Evolutionary conservation across 1,140 invertebrate species (phyloP).

Genomic region (Bombus vancouverensis): DNA sequence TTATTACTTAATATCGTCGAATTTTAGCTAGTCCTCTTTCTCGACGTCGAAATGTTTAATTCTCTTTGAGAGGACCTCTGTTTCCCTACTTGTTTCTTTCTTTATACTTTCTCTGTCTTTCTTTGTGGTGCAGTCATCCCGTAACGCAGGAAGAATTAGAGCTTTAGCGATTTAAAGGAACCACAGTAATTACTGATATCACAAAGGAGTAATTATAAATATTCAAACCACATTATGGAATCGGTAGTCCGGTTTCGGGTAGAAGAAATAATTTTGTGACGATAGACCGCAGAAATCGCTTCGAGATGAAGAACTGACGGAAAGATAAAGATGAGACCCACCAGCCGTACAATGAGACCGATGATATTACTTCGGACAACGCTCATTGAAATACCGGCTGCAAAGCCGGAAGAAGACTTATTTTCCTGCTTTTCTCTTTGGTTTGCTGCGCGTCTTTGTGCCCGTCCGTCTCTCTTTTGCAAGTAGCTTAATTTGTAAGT

Average conservation of each 20-base stretch:
- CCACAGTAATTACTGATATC: background rate
- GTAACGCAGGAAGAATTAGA: background rate
- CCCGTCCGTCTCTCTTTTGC: background rate
- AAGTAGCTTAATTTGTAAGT: slow-evolving; percentile 59
- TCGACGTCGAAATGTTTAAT: background rate
- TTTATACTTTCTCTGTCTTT: background rate
- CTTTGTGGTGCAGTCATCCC: background rate
- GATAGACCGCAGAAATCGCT: slow-evolving; percentile 7
- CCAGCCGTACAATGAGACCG: slow-evolving; percentile 13
- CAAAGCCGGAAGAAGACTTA: slow-evolving; percentile 38
- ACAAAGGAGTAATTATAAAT: slow-evolving; percentile 16
- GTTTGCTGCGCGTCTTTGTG: slow-evolving; percentile 31
- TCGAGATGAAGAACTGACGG: background rate
- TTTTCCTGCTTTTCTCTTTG: slow-evolving; percentile 37
- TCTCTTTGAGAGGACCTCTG: background rate
- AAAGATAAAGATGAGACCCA: slow-evolving; percentile 43
- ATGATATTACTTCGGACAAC: slow-evolving; percentile 47
- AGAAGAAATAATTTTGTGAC: slow-evolving; percentile 28
- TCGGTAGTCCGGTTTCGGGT: background rate
- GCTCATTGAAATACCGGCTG: slow-evolving; percentile 52
- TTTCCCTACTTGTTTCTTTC: background rate
- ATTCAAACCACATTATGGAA: slow-evolving; percentile 31
- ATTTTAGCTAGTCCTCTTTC: background rate
- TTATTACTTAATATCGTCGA: background rate
- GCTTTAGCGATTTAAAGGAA: background rate